A percentile compares a stretch with the other conserved stretches of the same genome.
Conservation (phyloP, 2,888 invertebrate species). For the Automeris io region DNA sequence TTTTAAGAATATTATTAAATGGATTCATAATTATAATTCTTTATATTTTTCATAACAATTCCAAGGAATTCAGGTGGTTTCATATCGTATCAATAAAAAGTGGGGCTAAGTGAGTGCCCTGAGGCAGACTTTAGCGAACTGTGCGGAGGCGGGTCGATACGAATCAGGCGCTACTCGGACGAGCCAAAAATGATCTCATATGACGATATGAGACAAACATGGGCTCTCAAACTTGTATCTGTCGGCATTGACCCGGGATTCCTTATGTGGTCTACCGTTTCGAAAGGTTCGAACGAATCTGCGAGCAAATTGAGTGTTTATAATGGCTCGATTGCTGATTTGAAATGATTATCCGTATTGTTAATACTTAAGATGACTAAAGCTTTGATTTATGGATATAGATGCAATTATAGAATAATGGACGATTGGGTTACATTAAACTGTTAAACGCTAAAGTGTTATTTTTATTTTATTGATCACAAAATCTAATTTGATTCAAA, state of each 20-base stretch:
- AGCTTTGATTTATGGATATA: neutral
- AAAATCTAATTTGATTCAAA: neutral
- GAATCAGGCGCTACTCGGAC: slow-evolving; percentile 39
- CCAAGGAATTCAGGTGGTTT: neutral
- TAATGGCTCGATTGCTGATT: neutral
- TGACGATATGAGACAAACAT: slow-evolving; percentile 45
- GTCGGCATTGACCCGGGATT: slow-evolving; percentile 52
- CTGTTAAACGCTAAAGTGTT: too few relatives aligned
- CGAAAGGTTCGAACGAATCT: slow-evolving; percentile 3
- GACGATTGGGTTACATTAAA: neutral
- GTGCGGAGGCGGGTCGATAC: slow-evolving; percentile 45
- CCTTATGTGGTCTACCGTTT: slow-evolving; percentile 9
- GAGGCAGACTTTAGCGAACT: slow-evolving; percentile 1
- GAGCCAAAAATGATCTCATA: slow-evolving; percentile 50
- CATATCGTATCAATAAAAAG: neutral
- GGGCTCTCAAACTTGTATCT: slow-evolving; percentile 31
- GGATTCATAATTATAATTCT: too few relatives aligned
- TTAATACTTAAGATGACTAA: neutral
- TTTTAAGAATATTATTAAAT: too few relatives aligned
- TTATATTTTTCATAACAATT: neutral
- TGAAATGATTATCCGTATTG: neutral
- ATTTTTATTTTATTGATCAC: neutral
- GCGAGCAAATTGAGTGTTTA: neutral
- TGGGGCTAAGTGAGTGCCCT: neutral
- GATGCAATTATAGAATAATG: neutral